Evolutionary conservation across 2,113 vertebrate species (phyloP).

Genomic region (Leptosomus discolor): DNA sequence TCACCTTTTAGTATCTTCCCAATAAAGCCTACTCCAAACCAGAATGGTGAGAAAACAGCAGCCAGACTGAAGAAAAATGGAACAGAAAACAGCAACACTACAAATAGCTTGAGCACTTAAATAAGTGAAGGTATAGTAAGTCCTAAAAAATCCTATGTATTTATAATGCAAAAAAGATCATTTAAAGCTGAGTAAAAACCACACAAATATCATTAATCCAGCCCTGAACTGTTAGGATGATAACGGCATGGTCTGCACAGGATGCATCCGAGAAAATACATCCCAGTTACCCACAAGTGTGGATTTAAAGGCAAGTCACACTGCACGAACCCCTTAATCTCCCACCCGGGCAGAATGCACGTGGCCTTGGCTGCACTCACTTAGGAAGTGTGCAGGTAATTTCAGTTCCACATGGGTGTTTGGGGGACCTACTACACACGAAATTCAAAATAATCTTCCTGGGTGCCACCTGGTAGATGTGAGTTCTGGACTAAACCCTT

Average conservation of each 20-base stretch:
- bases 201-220: background rate
- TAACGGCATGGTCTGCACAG: background rate
- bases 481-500: background rate
- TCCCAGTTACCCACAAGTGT: background rate
- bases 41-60: background rate
- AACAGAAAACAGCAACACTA: background rate
- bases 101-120: background rate
- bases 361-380: background rate
- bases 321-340: background rate
- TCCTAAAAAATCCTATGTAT: background rate
- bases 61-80: background rate
- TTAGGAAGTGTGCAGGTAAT: background rate
- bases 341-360: background rate
- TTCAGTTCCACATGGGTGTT: background rate
- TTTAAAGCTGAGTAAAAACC: background rate
- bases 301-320: background rate
- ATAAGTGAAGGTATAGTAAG: background rate
- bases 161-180: accelerated
- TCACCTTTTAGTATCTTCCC: background rate
- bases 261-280: background rate
- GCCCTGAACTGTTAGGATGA: background rate
- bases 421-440: background rate
- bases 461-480: background rate
- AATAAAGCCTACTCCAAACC: background rate
- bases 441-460: background rate